These are phyloP conservation scores for Disparrhopalites patrizii DNA, from an alignment of 2,888 invertebrate genomes.

Conservation along the genomic window DNA sequence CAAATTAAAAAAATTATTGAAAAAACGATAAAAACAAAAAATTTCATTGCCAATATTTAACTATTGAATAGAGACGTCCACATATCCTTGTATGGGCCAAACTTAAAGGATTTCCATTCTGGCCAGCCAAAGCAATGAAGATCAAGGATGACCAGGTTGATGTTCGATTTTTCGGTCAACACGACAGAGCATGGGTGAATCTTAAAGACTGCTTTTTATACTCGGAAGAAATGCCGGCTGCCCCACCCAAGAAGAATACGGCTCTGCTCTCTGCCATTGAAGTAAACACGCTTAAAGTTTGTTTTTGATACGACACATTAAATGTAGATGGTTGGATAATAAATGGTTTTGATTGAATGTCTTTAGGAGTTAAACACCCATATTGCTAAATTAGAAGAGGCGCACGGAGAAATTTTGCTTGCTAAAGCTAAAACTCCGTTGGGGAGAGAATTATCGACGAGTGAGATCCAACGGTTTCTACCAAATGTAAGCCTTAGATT, in stretches of 20 bases:
- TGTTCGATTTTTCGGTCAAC: conserved; percentile 91
- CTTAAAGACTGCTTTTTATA: conserved; percentile 77
- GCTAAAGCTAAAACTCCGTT: conserved; percentile 67
- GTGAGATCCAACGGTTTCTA: conserved; percentile 65
- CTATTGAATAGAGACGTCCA: conserved; percentile 65
- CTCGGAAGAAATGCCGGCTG: conserved; percentile 61
- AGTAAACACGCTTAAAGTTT: conserved; percentile 1
- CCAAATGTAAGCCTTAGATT: conserved; percentile 54
- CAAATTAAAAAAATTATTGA: too few species aligned
- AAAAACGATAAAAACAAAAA: too few species aligned
- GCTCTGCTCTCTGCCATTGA: conserved; percentile 49
- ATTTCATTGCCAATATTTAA: too few species aligned
- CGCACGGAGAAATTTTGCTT: conserved; percentile 69
- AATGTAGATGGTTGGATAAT: neutral
- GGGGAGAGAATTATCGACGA: conserved; percentile 60
- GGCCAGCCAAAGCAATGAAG: conserved; percentile 92
- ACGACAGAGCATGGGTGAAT: conserved; percentile 87
- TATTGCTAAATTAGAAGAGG: conserved; percentile 65
- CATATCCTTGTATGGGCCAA: conserved; percentile 95
- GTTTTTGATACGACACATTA: neutral
- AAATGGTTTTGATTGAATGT: neutral
- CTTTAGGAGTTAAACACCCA: conserved; percentile 70
- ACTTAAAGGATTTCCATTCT: conserved; percentile 92
- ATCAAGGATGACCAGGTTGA: conserved; percentile 65
- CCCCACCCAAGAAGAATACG: conserved; percentile 56